Conservation (phyloP, 2,113 vertebrate genomes). For the Cochlearius cochlearius region DNA sequence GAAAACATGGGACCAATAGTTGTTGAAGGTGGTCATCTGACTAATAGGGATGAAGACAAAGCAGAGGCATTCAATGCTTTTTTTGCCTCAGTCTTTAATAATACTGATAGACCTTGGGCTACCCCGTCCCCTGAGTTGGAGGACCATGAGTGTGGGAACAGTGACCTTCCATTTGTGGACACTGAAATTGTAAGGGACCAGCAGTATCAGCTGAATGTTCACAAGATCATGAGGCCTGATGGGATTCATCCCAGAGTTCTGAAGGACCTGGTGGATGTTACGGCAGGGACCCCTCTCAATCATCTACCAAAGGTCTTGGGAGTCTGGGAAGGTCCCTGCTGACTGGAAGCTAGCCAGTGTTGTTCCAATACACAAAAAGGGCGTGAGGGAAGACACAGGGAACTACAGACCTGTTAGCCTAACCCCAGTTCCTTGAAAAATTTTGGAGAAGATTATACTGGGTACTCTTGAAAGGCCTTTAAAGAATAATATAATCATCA, state of each 20-base stretch:
- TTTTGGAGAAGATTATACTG: too few species aligned
- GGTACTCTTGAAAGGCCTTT: too few species aligned
- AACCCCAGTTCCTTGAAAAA: too few species aligned
- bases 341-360: not conserved
- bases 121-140: not conserved
- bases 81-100: not conserved
- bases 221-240: not conserved
- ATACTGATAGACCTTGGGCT: not conserved
- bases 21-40: not conserved
- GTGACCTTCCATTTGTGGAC: not conserved
- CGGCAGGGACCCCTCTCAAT: not conserved
- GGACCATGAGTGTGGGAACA: not conserved
- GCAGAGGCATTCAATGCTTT: not conserved
- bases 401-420: too few species aligned
- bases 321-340: not conserved
- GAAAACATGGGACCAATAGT: too few species aligned
- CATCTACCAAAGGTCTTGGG: not conserved
- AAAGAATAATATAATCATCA: too few species aligned
- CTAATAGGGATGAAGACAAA: not conserved
- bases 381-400: too few species aligned
- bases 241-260: not conserved
- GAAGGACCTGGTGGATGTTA: not conserved
- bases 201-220: not conserved
- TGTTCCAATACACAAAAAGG: too few species aligned
- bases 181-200: not conserved